A percentile compares a stretch with the other conserved stretches of the same genome.
These are phyloP conservation scores for Tinea semifulvella DNA, from an alignment of 2,888 invertebrate genomes.

Conservation along the genomic window DNA sequence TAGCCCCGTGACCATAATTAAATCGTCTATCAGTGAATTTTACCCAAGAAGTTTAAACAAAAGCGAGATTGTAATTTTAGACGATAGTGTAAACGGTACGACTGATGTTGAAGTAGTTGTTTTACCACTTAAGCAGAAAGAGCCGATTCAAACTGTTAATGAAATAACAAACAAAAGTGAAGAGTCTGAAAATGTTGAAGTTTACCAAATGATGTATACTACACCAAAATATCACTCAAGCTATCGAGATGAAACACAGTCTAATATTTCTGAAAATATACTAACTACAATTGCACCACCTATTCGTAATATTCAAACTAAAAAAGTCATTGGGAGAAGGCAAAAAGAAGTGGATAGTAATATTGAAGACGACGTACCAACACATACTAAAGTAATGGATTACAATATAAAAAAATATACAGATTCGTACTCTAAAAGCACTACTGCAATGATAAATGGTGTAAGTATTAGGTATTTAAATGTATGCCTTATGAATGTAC, in stretches of 20 bases:
- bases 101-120: conserved; percentile 16
- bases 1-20: not conserved
- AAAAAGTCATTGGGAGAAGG: conserved; percentile 37
- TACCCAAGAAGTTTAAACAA: conserved; percentile 18
- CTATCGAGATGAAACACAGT: conserved; percentile 35
- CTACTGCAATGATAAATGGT: conserved; percentile 26
- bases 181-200: conserved; percentile 29
- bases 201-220: conserved; percentile 28
- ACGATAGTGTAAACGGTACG: conserved; percentile 10
- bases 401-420: conserved; percentile 41
- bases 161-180: conserved; percentile 31
- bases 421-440: conserved; percentile 46
- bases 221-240: conserved; percentile 49
- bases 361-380: conserved; percentile 25
- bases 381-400: conserved; percentile 29
- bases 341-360: conserved; percentile 29
- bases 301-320: conserved; percentile 47
- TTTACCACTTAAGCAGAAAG: conserved; percentile 27
- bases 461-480: conserved; percentile 4
- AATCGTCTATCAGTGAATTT: not conserved
- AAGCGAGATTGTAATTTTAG: conserved; percentile 21
- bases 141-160: conserved; percentile 21
- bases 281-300: conserved; percentile 32
- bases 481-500: too few species aligned
- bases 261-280: conserved; percentile 27